These are phyloP conservation scores for Ceriagrion tenellum DNA, from an alignment of 2,888 invertebrate genomes.

Conservation along the genomic window DNA sequence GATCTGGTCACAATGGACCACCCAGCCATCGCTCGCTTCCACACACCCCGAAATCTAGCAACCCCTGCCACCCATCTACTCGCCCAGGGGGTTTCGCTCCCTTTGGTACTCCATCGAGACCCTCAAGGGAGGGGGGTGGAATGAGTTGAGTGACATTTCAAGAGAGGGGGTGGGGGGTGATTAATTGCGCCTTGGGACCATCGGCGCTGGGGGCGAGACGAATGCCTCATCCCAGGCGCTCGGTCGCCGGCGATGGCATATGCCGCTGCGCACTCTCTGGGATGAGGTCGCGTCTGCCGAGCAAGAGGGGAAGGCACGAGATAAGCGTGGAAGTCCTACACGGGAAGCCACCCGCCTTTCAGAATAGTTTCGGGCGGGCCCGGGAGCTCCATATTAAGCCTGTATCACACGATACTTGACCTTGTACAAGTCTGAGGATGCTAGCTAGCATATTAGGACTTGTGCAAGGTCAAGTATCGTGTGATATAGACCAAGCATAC, in stretches of 20 bases:
- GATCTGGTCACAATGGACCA: conserved; percentile 44
- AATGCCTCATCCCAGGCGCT: conserved; percentile 14
- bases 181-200: conserved; percentile 15
- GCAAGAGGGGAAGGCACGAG: neutral
- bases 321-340: too few species aligned
- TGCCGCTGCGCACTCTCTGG: too few species aligned
- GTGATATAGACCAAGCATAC: too few species aligned
- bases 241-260: neutral
- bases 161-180: conserved; percentile 30
- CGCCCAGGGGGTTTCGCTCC: neutral
- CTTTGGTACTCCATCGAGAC: neutral
- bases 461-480: too few species aligned
- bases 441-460: too few species aligned
- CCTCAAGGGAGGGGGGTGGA: neutral
- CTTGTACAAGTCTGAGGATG: too few species aligned
- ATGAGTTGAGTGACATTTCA: conserved; percentile 37
- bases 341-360: too few species aligned
- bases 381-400: too few species aligned
- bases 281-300: neutral
- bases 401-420: too few species aligned
- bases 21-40: conserved; percentile 40
- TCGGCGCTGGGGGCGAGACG: conserved; percentile 30
- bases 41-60: neutral
- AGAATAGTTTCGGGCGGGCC: too few species aligned
- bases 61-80: neutral